Conservation (phyloP, 23 tunicate genomes). For the Halocynthia roretzi region DNA sequence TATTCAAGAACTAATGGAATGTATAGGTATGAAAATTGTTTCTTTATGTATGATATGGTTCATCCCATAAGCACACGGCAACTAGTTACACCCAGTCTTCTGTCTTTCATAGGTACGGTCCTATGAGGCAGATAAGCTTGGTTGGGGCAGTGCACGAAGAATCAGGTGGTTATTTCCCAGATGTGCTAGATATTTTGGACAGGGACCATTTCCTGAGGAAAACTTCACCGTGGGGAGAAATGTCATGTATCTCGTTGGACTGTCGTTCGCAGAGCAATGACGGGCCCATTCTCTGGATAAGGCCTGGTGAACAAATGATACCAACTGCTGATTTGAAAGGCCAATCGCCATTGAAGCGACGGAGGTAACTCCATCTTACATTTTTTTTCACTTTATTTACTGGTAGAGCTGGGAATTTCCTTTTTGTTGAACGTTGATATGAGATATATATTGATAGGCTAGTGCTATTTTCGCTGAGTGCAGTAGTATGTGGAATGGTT, state of each 20-base stretch:
- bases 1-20: conserved; percentile 74
- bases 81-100: neutral
- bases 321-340: conserved; percentile 79
- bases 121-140: conserved; percentile 90
- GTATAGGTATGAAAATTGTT: conserved; percentile 60
- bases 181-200: conserved; percentile 71
- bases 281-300: conserved; percentile 95
- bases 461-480: no score
- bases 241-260: conserved; percentile 61
- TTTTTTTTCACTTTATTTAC: neutral
- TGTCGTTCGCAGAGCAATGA: conserved; percentile 72
- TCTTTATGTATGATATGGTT: neutral
- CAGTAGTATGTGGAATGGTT: no score
- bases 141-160: conserved; percentile 91
- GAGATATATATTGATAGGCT: no score
- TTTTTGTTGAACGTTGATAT: no score
- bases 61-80: neutral
- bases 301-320: conserved; percentile 98
- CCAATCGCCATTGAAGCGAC: neutral
- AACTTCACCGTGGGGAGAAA: conserved; percentile 90
- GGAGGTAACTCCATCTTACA: conserved; percentile 1
- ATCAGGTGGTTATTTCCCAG: conserved; percentile 79
- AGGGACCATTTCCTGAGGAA: conserved; percentile 67
- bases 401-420: no score
- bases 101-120: conserved; percentile 47